Percentiles rank a stretch among this genome's conserved stretches.
Evolutionary conservation across 64 coral and sea anemone genomes (phyloP).

Genomic region (Actinia equina): DNA sequence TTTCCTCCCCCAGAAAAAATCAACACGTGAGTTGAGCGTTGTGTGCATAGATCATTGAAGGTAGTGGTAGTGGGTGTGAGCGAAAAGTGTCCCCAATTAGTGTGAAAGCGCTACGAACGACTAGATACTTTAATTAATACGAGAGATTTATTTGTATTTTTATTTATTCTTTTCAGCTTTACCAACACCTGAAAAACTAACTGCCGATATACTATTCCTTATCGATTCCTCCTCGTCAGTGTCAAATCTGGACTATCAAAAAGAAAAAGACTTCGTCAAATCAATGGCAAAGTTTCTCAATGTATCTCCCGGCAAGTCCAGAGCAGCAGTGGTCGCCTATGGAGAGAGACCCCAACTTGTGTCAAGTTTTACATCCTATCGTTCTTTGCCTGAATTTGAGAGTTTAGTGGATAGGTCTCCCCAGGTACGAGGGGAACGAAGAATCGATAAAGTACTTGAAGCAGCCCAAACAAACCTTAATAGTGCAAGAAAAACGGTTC

Average conservation of each 20-base stretch:
- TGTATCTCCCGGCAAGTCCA: conserved; percentile 41
- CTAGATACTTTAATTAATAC: no score
- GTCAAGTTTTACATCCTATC: neutral
- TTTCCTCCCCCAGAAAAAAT: no score
- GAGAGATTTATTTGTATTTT: no score
- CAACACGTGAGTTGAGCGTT: no score
- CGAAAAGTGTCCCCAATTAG: no score
- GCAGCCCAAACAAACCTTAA: conserved; percentile 23
- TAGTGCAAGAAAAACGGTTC: neutral
- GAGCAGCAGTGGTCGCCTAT: conserved; percentile 65
- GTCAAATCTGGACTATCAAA: conserved; percentile 29
- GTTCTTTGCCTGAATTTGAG: neutral
- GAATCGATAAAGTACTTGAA: conserved; percentile 71
- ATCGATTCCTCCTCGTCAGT: conserved; percentile 62
- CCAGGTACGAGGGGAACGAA: conserved; percentile 34
- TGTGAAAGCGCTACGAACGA: no score
- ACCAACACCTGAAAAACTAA: neutral
- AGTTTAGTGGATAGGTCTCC: neutral
- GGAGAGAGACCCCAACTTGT: conserved; percentile 29
- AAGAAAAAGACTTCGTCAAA: conserved; percentile 70
- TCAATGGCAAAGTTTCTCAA: conserved; percentile 58
- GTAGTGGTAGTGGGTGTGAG: no score
- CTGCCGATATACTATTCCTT: conserved; percentile 71
- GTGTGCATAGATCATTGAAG: no score
- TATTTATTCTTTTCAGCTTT: neutral